These are phyloP conservation scores for Peromyscus polionotus DNA, from an alignment of 2,113 vertebrate species.

Conservation along the genomic window DNA sequence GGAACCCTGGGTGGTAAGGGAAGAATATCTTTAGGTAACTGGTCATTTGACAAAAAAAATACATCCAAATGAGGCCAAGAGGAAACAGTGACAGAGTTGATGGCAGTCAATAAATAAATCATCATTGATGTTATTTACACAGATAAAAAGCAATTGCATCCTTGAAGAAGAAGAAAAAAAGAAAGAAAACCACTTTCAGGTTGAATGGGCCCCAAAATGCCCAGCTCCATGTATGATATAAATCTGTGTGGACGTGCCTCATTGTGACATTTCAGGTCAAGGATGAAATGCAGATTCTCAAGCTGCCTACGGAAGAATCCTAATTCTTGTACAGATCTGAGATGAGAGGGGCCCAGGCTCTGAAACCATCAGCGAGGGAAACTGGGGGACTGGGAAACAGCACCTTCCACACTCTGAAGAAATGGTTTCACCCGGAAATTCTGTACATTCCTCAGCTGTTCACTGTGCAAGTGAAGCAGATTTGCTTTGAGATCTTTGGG, in stretches of 20 bases:
- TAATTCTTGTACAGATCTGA: not conserved
- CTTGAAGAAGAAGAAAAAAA: not conserved
- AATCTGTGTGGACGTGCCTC: not conserved
- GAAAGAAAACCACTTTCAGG: conserved; percentile 20
- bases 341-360: not conserved
- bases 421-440: not conserved
- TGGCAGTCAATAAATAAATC: not conserved
- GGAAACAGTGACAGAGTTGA: conserved; percentile 3
- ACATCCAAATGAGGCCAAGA: not conserved
- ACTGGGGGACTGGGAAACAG: not conserved
- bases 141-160: not conserved
- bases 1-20: not conserved
- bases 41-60: not conserved
- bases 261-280: not conserved
- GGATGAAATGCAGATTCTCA: not conserved
- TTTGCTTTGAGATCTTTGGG: not conserved
- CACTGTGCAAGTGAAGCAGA: not conserved
- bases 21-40: not conserved
- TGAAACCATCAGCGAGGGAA: not conserved
- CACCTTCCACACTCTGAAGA: not conserved
- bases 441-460: not conserved
- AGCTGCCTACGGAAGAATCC: not conserved
- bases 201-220: not conserved
- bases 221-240: not conserved
- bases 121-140: not conserved